Conservation (phyloP, 2,888 invertebrate species). For the Mantis religiosa region DNA sequence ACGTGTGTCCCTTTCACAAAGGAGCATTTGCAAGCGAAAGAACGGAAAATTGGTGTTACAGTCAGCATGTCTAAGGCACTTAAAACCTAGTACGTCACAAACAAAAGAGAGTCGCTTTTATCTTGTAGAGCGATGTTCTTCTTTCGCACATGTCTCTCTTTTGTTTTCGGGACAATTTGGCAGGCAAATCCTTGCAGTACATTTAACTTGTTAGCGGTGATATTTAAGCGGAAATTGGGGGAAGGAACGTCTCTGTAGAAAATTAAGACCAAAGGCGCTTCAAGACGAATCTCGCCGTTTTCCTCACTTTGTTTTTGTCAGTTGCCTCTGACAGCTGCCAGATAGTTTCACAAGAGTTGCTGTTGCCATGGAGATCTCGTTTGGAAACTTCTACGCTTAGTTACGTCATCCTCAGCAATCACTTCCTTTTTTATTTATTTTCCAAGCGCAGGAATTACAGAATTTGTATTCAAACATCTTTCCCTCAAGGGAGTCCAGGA, state of each 20-base stretch:
- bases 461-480: neutral
- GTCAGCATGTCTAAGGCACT: neutral
- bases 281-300: neutral
- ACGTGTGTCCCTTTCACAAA: neutral
- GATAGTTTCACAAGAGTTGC: neutral
- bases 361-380: neutral
- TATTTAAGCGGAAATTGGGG: neutral
- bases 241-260: neutral
- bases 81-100: neutral
- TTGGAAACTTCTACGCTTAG: neutral
- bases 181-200: neutral
- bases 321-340: neutral
- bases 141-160: neutral
- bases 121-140: neutral
- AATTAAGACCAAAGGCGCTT: neutral
- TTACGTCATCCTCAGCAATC: neutral
- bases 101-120: neutral
- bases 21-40: neutral
- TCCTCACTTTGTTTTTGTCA: neutral
- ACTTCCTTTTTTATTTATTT: neutral
- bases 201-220: neutral
- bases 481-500: neutral
- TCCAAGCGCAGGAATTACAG: neutral
- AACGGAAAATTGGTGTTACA: neutral
- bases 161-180: neutral